These are phyloP conservation scores for Rhadina sibilatrix DNA, from an alignment of 2,113 vertebrate species.

Conservation along the genomic window DNA sequence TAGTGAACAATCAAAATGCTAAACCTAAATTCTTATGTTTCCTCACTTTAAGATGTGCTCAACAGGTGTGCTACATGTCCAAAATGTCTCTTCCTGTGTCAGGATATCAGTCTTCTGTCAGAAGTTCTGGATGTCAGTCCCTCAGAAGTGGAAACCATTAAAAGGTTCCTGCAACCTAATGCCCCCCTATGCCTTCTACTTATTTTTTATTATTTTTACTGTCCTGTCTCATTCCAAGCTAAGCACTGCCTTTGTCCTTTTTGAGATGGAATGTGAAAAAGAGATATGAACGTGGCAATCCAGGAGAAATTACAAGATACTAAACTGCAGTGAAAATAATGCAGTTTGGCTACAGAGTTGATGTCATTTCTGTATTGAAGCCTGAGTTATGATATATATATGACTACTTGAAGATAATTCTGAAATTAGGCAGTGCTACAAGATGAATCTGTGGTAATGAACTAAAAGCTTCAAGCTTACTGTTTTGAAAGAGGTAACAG, in stretches of 20 bases:
- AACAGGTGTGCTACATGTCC: background rate
- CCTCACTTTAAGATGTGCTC: background rate
- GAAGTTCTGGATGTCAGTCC: background rate
- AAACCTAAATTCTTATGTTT: background rate
- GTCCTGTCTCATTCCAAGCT: background rate
- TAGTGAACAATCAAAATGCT: background rate
- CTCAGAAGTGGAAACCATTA: background rate
- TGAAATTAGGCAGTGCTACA: background rate
- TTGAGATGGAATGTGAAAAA: background rate
- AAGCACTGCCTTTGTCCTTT: background rate
- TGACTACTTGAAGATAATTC: background rate
- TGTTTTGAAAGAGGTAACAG: background rate
- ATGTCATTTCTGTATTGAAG: background rate
- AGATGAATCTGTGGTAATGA: background rate
- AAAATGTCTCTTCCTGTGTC: background rate
- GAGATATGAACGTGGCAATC: fast-evolving
- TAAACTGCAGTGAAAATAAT: background rate
- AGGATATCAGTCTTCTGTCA: background rate
- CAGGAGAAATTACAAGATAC: background rate
- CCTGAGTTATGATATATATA: background rate
- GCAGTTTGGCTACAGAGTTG: background rate
- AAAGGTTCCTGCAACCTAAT: background rate
- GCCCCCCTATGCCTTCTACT: background rate
- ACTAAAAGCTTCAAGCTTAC: background rate
- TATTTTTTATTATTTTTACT: background rate